phyloP scores from a whole-genome alignment of 37 sponge, comb jelly and placozoan species.

The Aphrocallistes beatrix region DNA sequence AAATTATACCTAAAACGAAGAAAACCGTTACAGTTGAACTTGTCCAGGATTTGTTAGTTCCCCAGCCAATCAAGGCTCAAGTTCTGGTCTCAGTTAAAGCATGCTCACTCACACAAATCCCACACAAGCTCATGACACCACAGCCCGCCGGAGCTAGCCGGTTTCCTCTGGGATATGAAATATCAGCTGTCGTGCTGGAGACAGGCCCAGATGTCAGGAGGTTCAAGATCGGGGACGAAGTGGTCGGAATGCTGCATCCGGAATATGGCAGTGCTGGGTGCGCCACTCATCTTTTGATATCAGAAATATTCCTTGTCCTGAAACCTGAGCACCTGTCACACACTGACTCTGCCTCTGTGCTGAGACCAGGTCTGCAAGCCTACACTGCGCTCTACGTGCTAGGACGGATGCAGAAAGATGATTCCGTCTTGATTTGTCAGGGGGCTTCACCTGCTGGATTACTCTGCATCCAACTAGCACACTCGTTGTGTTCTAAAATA shows the following conservation, averaged over 20 bases:
- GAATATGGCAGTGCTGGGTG: conserved; percentile 55
- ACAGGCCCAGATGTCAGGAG: conserved; percentile 36
- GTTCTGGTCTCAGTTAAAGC: conserved; percentile 53
- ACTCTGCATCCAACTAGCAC: not conserved
- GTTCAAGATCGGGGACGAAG: conserved; percentile 41
- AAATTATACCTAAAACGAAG: not conserved
- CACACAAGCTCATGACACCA: conserved; percentile 28
- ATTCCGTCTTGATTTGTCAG: conserved; percentile 32
- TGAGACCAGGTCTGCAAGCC: conserved; percentile 44
- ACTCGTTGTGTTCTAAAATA: not conserved
- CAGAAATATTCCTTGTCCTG: conserved; percentile 39
- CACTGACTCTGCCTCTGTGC: conserved; percentile 36
- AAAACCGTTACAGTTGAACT: not conserved
- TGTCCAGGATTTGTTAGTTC: conserved; percentile 5
- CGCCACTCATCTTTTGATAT: conserved; percentile 45
- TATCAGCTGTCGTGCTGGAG: conserved; percentile 59
- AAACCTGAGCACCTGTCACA: conserved; percentile 36
- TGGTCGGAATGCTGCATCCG: conserved; percentile 47
- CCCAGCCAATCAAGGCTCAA: conserved; percentile 33
- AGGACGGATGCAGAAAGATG: conserved; percentile 21
- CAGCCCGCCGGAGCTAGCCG: not conserved
- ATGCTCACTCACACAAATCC: conserved; percentile 41
- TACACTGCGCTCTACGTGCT: conserved; percentile 40
- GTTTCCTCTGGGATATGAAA: conserved; percentile 55
- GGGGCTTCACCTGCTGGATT: conserved; percentile 22